Conservation (phyloP, 2,113 vertebrate genomes). For the rabbit (Oryctolagus cuniculus) region mOryCun1.1 NC_091436.1:17186501-17187000, state of each 20-base stretch:
- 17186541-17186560: neutral
- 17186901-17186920: neutral
- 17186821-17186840: neutral
- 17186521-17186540: neutral
- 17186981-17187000: neutral
- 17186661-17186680: neutral
- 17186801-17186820: neutral
- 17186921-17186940: neutral
- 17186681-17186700: neutral
- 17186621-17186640: too few relatives aligned
- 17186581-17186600: neutral
- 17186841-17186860: neutral
- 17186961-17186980: slow-evolving; percentile 29
- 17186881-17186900: neutral
- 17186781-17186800: neutral
- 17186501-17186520: neutral
- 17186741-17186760: accelerated
- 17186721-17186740: neutral
- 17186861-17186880: neutral
- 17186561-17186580: neutral
- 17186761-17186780: neutral
- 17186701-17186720: neutral
- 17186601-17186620: neutral
- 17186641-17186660: neutral
- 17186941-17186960: neutral